These are phyloP conservation scores for Chelon auratus DNA, from an alignment of 2,797 vertebrate species.

Conservation along the genomic window DNA sequence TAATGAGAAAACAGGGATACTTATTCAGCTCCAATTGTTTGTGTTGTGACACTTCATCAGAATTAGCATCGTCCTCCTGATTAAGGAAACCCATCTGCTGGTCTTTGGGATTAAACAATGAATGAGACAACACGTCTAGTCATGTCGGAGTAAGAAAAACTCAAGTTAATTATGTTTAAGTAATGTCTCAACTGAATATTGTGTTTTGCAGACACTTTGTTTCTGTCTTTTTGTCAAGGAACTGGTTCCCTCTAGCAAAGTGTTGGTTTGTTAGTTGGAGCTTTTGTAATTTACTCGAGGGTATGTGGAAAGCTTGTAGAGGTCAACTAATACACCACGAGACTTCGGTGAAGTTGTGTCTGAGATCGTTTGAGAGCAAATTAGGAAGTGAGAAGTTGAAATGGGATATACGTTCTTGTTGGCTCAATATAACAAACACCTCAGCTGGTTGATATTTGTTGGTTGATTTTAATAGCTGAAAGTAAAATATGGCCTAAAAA, in stretches of 20 bases:
- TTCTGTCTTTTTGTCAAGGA: conserved; percentile 7
- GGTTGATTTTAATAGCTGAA: no score
- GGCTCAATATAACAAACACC: no score
- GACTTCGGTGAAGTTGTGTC: no score
- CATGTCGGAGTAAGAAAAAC: conserved; percentile 24
- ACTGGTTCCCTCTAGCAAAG: neutral
- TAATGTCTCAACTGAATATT: conserved; percentile 22
- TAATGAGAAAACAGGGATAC: neutral
- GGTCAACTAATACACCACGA: no score
- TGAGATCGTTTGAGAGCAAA: no score
- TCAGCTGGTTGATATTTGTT: no score
- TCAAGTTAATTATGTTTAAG: conserved; percentile 38
- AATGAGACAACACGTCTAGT: neutral
- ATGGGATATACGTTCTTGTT: no score
- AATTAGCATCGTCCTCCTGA: conserved; percentile 5
- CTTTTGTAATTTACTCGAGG: no score
- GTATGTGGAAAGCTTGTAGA: no score
- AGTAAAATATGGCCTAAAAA: no score
- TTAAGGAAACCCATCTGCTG: neutral
- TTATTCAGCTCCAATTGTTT: neutral
- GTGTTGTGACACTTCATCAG: neutral
- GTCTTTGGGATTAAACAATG: conserved; percentile 6
- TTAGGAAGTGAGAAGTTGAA: no score
- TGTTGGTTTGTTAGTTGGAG: no score
- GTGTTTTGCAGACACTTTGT: conserved; percentile 7